phyloP scores from a whole-genome alignment of 37 sponge, comb jelly and placozoan genomes.

The Lycopodina hypogea region DNA sequence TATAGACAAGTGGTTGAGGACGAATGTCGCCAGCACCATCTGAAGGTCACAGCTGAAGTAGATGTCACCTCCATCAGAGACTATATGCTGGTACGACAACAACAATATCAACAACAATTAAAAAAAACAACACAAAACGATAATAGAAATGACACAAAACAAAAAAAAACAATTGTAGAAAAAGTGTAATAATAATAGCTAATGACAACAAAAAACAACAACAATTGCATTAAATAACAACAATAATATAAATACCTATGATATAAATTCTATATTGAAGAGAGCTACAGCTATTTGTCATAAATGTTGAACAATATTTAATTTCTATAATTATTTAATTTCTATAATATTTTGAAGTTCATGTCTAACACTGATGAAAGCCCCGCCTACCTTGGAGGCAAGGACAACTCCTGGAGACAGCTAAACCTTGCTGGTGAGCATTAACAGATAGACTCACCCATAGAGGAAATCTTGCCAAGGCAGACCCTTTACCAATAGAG shows the following conservation, averaged over 20 bases:
- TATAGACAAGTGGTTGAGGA: slow-evolving; percentile 85
- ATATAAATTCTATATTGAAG: no score
- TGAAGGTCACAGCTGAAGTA: slow-evolving; percentile 68
- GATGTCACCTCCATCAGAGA: slow-evolving; percentile 92
- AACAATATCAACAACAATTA: background rate
- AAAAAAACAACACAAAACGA: no score
- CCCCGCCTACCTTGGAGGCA: slow-evolving; percentile 89
- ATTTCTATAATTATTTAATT: no score
- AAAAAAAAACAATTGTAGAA: no score
- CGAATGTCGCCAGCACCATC: slow-evolving; percentile 66
- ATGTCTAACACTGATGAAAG: slow-evolving; percentile 79
- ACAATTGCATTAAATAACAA: no score
- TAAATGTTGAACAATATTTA: no score
- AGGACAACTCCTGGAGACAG: slow-evolving; percentile 89
- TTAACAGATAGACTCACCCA: background rate
- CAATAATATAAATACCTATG: no score
- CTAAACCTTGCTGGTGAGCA: slow-evolving; percentile 66
- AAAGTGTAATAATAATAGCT: no score
- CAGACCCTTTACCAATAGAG: background rate
- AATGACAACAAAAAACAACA: no score
- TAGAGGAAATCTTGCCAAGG: no score
- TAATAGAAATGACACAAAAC: no score
- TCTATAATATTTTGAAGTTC: slow-evolving; percentile 39
- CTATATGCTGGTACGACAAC: slow-evolving; percentile 77
- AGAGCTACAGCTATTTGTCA: no score